phyloP scores from a whole-genome alignment of 2,113 vertebrate genomes.

The Anolis carolinensis region DNA sequence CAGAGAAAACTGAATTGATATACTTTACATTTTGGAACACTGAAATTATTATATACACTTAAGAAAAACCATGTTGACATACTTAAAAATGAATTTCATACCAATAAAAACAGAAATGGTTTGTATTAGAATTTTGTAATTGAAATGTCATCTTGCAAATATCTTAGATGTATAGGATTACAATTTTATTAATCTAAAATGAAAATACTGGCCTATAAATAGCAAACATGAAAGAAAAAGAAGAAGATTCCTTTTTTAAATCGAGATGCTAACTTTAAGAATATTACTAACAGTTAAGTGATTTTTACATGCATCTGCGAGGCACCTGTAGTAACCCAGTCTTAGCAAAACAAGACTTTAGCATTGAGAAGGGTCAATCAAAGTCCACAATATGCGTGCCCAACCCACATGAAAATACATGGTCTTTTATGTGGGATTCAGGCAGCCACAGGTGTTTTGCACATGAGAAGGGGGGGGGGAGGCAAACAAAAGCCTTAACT shows the following conservation, averaged over 20 bases:
- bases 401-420: background rate
- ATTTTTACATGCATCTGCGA: slow-evolving; percentile 44
- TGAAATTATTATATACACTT: slow-evolving; percentile 48
- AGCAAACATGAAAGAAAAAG: background rate
- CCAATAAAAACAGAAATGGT: background rate
- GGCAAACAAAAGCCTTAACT: slow-evolving; percentile 56
- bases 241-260: background rate
- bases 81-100: slow-evolving; percentile 74
- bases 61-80: slow-evolving; percentile 77
- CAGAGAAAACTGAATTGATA: slow-evolving; percentile 63
- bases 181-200: background rate
- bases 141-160: background rate
- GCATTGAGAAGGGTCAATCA: background rate
- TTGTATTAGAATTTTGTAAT: background rate
- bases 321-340: slow-evolving; percentile 6
- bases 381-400: background rate
- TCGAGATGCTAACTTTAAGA: background rate
- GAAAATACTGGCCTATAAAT: background rate
- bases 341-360: background rate
- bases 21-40: background rate
- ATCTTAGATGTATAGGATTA: background rate
- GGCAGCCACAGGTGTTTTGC: background rate
- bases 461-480: background rate
- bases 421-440: background rate
- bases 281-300: background rate